A percentile compares a stretch with the other conserved stretches of the same genome.
These are phyloP conservation scores for Lasioglossum baleicum DNA, from an alignment of 1,140 invertebrate genomes.

Conservation along the genomic window DNA sequence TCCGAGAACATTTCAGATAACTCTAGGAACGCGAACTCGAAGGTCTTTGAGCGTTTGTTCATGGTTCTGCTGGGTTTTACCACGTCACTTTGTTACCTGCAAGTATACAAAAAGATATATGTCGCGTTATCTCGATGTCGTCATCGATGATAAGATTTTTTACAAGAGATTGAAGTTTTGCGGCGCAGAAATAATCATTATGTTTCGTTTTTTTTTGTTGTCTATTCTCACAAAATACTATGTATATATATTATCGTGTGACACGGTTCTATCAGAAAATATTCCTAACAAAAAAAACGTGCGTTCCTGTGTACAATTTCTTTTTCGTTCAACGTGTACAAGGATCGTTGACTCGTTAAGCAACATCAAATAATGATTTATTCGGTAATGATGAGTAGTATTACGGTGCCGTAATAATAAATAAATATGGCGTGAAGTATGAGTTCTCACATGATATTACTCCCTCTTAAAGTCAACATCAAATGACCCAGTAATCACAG, in stretches of 20 bases:
- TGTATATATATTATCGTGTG: neutral
- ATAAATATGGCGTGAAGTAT: conserved; percentile 77
- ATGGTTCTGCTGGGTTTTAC: no score
- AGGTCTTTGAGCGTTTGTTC: no score
- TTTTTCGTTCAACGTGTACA: conserved; percentile 10
- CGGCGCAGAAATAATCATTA: conserved; percentile 21
- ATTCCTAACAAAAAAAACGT: conserved; percentile 33
- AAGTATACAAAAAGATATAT: neutral
- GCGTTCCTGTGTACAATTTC: conserved; percentile 23
- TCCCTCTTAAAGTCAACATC: conserved; percentile 79
- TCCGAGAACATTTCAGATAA: no score
- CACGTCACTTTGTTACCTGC: no score
- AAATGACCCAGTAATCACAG: conserved; percentile 77
- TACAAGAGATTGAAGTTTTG: conserved; percentile 5
- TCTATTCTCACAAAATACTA: conserved; percentile 5
- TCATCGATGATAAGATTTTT: neutral
- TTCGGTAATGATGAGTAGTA: conserved; percentile 41
- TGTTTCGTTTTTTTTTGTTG: neutral
- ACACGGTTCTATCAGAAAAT: conserved; percentile 7
- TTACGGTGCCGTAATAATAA: conserved; percentile 65
- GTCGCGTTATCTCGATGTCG: neutral
- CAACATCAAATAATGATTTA: conserved; percentile 29
- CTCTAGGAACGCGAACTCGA: no score
- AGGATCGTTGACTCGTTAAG: conserved; percentile 21
- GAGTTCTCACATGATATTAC: conserved; percentile 78